Evolutionary conservation across 2,888 invertebrate species (phyloP), one percentile per base, ranked within the genome.

Genomic region (Lepidocyrtoides sp.): DNA sequence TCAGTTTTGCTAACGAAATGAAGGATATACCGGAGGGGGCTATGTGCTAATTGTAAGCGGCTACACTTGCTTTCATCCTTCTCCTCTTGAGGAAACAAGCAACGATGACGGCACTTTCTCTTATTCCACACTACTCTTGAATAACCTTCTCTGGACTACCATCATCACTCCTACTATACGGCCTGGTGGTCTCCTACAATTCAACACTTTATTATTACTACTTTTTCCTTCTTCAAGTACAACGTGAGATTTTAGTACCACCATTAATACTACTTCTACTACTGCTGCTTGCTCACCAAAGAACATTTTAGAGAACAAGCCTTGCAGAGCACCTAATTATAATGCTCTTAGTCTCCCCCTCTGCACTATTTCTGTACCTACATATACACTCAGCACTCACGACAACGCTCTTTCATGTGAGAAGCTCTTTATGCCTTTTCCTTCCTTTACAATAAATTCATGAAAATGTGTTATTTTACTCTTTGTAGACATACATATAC

Each of bases 301-400:
- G 60, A 84, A 77, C 84, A 60, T 83, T 84, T n/a, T 44, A 17
- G 51, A 85, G 81, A 54, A 72, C 41, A 81, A 89, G 54, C 57
- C 66, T 69, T 90, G 66, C 44, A 23, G 85, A 85, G 81, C 79
- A 85, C 85, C 79, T 90, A 90, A 90, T 90, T 90, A 90, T 90
- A 90, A 84, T 85, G 79, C 85, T 75, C 77, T 84, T 57, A 84
- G 66, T 23, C 57, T 63, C 51, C 44, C 44, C n/a, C 41, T 57
- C 72, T 12, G n/a, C 72, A 10, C 0, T 54, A 79, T 51, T 29
- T 10, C 17, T 54, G 17, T 79, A 57, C 29, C 23, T 75, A 44
- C 12, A 29, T 44, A 63, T 77, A n/a, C 23, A 36, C 17, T n/a
- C 17, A 63, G n/a, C 63, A 63, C 60, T 51, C 51, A 81, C 17